phyloP scores from a whole-genome alignment of 2,888 invertebrate species.

The Caenorhabditis becei region DNA sequence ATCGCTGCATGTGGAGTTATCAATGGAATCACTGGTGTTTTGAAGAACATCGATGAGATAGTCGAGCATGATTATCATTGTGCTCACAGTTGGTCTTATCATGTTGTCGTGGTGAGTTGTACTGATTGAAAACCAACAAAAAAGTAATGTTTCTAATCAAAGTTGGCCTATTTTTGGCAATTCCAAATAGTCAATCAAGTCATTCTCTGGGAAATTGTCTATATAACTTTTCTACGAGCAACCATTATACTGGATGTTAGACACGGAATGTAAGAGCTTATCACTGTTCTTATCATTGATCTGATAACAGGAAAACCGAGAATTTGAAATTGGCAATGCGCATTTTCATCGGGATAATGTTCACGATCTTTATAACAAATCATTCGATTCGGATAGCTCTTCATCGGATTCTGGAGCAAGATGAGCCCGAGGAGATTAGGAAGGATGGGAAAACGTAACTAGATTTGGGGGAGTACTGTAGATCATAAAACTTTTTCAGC shows the following conservation, averaged over 20 bases:
- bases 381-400: conserved; percentile 11
- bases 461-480: not conserved
- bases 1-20: conserved; percentile 45
- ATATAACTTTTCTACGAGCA: conserved; percentile 35
- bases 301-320: conserved; percentile 19
- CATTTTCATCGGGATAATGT: conserved; percentile 1
- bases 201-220: conserved; percentile 37
- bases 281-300: not conserved
- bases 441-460: not conserved
- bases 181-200: conserved; percentile 37
- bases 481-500: not conserved
- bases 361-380: conserved; percentile 1
- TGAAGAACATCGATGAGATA: conserved; percentile 30
- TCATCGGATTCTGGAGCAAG: conserved; percentile 8
- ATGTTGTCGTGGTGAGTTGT: conserved; percentile 20
- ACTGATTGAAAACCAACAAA: not conserved
- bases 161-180: conserved; percentile 9
- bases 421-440: not conserved
- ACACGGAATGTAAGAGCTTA: conserved; percentile 34
- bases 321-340: conserved; percentile 12
- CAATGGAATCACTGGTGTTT: conserved; percentile 8
- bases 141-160: not conserved
- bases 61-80: conserved; percentile 16
- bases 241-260: conserved; percentile 28
- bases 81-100: conserved; percentile 24